phyloP scores from a whole-genome alignment of 2,888 invertebrate species.

The Achlya flavicornis region DNA sequence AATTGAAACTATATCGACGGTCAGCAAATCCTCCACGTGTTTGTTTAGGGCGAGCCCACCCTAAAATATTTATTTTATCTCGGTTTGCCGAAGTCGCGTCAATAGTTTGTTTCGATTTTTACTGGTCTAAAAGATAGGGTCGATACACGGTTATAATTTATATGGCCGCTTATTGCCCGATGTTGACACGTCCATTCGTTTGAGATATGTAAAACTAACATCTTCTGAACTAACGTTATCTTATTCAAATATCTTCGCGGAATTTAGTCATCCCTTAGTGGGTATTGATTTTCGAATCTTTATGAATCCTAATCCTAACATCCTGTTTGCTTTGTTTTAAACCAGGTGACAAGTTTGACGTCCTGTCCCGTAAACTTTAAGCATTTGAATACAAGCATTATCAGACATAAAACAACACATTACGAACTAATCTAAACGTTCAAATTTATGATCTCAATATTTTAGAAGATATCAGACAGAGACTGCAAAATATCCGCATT shows the following conservation, averaged over 20 bases:
- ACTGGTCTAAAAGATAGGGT: slow-evolving; percentile 73
- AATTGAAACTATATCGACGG: slow-evolving; percentile 83
- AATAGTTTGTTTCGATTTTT: slow-evolving; percentile 80
- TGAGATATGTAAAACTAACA: slow-evolving; percentile 76
- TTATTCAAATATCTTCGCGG: slow-evolving; percentile 76
- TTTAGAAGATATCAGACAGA: too few relatives aligned
- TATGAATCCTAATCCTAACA: slow-evolving; percentile 48
- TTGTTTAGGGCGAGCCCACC: slow-evolving; percentile 83
- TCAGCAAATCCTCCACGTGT: slow-evolving; percentile 82
- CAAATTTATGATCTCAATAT: too few relatives aligned
- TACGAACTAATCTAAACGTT: too few relatives aligned
- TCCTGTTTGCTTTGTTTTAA: slow-evolving; percentile 64
- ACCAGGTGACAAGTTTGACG: slow-evolving; percentile 32
- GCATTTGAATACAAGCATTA: neutral
- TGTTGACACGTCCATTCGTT: slow-evolving; percentile 65
- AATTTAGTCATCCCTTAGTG: slow-evolving; percentile 60
- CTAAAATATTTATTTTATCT: slow-evolving; percentile 84
- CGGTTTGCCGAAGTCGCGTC: slow-evolving; percentile 82
- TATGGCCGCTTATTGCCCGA: slow-evolving; percentile 62
- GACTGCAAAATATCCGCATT: neutral
- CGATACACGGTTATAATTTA: slow-evolving; percentile 78
- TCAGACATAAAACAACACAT: neutral
- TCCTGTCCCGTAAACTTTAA: slow-evolving; percentile 13
- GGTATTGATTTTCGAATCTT: slow-evolving; percentile 69
- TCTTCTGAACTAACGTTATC: slow-evolving; percentile 74